Evolutionary conservation across 1,140 invertebrate genomes (phyloP).

Genomic region (Pygmarrhopalites habei): DNA sequence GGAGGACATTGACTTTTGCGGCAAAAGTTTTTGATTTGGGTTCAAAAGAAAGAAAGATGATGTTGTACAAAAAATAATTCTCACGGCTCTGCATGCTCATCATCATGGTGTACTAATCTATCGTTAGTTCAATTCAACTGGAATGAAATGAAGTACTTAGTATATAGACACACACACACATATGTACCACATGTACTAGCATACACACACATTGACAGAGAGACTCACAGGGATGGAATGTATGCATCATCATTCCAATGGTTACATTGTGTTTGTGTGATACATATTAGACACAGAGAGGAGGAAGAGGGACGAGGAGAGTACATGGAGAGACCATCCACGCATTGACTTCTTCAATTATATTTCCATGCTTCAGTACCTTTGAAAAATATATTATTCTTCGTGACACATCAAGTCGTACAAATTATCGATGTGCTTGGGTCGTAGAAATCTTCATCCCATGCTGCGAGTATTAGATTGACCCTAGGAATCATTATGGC

Average conservation of each 20-base stretch:
- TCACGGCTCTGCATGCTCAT: constrained; percentile 26
- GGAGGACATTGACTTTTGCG: constrained; percentile 33
- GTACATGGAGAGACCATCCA: neutral
- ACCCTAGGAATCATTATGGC: constrained; percentile 34
- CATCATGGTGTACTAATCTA: constrained; percentile 17
- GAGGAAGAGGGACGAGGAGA: neutral
- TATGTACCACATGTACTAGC: no score
- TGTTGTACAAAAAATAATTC: constrained; percentile 22
- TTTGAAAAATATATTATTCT: constrained; percentile 27
- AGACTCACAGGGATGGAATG: no score
- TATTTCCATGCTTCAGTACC: constrained; percentile 8
- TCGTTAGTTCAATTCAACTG: constrained; percentile 3
- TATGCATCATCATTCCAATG: no score
- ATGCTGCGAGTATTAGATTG: constrained; percentile 35
- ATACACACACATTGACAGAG: no score
- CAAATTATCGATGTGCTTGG: constrained; percentile 29
- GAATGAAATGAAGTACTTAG: constrained; percentile 14
- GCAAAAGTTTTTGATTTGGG: constrained; percentile 25
- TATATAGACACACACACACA: constrained; percentile 4
- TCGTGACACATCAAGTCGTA: constrained; percentile 34
- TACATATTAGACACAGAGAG: neutral
- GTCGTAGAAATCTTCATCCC: constrained; percentile 15
- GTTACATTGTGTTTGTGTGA: neutral
- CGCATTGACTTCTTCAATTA: constrained; percentile 3
- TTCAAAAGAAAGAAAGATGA: constrained; percentile 18